A percentile compares a stretch with the other conserved stretches of the same genome.
phyloP scores from a whole-genome alignment of 2,888 invertebrate species.

The Tinea trinotella region DNA sequence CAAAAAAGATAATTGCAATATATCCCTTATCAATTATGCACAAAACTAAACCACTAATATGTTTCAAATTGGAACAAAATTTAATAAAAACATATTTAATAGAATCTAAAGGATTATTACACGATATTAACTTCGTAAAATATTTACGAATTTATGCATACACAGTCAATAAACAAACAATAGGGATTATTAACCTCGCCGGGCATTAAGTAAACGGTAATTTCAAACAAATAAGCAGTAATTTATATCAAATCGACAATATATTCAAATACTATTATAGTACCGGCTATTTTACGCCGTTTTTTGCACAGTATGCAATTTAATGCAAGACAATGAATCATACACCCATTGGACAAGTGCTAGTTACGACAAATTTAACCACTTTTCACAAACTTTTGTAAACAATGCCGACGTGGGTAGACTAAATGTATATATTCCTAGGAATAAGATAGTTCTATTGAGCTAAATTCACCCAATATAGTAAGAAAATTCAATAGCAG shows the following conservation, averaged over 20 bases:
- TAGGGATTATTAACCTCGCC: not conserved
- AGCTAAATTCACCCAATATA: not conserved
- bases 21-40: not conserved
- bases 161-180: constrained; percentile 48
- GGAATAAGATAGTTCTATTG: not conserved
- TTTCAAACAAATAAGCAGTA: not conserved
- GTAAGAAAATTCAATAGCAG: constrained; percentile 2
- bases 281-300: constrained; percentile 32
- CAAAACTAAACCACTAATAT: not conserved
- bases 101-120: no score
- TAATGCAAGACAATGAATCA: constrained; percentile 62
- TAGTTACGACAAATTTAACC: not conserved
- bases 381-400: not conserved
- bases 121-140: no score
- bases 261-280: not conserved
- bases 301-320: constrained; percentile 27
- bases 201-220: not conserved
- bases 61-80: not conserved
- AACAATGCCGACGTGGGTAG: not conserved
- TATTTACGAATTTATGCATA: no score
- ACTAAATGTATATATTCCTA: not conserved
- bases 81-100: not conserved
- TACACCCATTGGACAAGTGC: constrained; percentile 18
- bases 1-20: not conserved
- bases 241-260: not conserved